Evolutionary conservation across 2,888 invertebrate species (phyloP), one percentile per base, ranked within the genome.

Genomic region (Dastarcus helophoroides): DNA sequence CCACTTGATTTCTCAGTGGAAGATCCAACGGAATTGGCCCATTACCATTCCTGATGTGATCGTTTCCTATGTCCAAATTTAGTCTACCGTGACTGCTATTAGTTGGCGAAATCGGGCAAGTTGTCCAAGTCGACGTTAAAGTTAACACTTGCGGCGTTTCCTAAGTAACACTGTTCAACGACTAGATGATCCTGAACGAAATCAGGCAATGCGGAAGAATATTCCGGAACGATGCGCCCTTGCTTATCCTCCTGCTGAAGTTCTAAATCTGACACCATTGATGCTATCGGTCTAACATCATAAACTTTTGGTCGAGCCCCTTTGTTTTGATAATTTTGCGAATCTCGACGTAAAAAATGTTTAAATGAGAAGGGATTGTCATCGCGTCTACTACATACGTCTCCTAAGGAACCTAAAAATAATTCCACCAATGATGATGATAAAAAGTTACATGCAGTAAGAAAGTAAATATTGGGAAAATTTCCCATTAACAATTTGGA

Each of bases 171-270:
- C 47, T 84, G 80, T 52, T 83, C 83, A 21, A 86, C 77, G 43
- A 85, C 70, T 58, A 86, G 71, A 60, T 88, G 88, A 60, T 88
- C 88, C 56, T 88, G 88, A 29, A 89, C 88, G 62, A 88, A 88
- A 56, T 88, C 88, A 1, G 88, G 88, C 42, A 85, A 56, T 5
- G 78, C 77, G 2, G 79, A 77, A 44, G 78, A 65, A 44, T 67
- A 67, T 32, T 69, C 60, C 1, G 67, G 56, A 36, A 64, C 62
- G 25, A 64, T 55, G 26, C 69, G 53, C 53, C 65, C 49, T 59
- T 71, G 60, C n/a, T n/a, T n/a, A n/a, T n/a, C n/a, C 40, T 67
- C 59, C 40, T 63, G 64, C 30, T 64, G 62, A 47, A 63, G 60
- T 43, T 69, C 67, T 47, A 63, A 62, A 43, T 70, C 68, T 3